Evolutionary conservation across 2,113 vertebrate genomes (phyloP).

Genomic region (Irena cyanogastra): DNA sequence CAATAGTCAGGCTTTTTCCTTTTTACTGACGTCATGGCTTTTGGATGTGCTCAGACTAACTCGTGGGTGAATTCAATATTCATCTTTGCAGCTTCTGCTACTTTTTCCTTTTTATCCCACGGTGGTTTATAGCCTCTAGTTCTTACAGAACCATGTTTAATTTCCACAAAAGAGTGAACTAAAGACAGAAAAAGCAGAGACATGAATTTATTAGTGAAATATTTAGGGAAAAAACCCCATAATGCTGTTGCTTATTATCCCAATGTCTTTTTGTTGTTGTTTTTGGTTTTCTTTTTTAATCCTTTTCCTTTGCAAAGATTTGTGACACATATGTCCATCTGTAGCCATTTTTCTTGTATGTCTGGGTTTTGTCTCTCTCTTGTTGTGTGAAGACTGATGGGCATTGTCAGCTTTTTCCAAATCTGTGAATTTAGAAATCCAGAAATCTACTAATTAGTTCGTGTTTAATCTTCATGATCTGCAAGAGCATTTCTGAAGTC

Average conservation of each 20-base stretch:
- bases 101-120: not conserved
- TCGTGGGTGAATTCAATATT: slow-evolving; percentile 5
- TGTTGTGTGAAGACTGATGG: not conserved
- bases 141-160: not conserved
- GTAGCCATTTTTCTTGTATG: not conserved
- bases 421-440: not conserved
- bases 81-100: not conserved
- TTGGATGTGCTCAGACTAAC: not conserved
- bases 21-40: slow-evolving; percentile 25
- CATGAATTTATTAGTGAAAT: not conserved
- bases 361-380: slow-evolving; percentile 8
- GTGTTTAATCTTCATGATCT: slow-evolving; percentile 23
- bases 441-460: slow-evolving; percentile 42
- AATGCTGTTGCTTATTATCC: not conserved
- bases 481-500: not conserved
- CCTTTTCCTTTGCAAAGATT: not conserved
- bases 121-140: not conserved
- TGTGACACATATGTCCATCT: not conserved
- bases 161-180: not conserved
- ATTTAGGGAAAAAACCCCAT: not conserved
- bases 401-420: slow-evolving; percentile 14
- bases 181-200: not conserved
- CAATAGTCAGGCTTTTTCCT: not conserved
- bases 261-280: not conserved
- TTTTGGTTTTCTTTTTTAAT: not conserved